These are phyloP conservation scores for Notamacropus eugenii DNA, from an alignment of 2,797 vertebrate genomes.

Conservation along the genomic window DNA sequence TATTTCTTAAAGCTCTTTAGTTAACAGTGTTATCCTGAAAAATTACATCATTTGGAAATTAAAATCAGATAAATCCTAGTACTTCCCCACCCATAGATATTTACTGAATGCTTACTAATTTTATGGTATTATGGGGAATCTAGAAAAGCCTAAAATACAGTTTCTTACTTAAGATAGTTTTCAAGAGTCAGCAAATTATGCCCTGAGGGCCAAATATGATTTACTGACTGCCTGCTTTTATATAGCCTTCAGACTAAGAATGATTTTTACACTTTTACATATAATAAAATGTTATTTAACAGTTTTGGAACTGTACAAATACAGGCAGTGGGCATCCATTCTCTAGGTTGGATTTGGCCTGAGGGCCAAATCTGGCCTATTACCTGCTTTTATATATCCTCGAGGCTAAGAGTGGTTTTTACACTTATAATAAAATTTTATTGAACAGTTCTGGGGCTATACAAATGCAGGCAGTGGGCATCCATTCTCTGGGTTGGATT, in stretches of 20 bases:
- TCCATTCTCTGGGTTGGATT: not conserved
- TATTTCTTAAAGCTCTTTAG: not conserved
- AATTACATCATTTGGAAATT: not conserved
- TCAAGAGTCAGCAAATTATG: not conserved
- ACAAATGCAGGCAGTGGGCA: not conserved
- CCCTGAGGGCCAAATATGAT: not conserved
- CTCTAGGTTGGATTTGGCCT: not conserved
- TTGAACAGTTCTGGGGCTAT: not conserved
- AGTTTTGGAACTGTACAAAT: not conserved
- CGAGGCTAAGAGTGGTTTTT: not conserved
- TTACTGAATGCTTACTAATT: not conserved
- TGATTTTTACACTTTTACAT: not conserved
- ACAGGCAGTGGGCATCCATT: not conserved
- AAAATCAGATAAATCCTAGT: not conserved
- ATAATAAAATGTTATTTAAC: not conserved
- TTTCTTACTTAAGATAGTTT: not conserved
- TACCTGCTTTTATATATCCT: not conserved
- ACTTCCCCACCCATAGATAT: not conserved
- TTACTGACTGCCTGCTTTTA: not conserved
- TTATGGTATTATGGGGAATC: not conserved
- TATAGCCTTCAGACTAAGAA: not conserved
- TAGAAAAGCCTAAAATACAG: not conserved
- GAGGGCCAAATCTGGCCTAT: not conserved
- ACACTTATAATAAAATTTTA: not conserved
- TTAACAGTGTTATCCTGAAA: not conserved